Percentiles rank a stretch among this genome's conserved stretches.
Evolutionary conservation across 2,888 invertebrate genomes (phyloP).

Genomic region (Morpho helenor): DNA sequence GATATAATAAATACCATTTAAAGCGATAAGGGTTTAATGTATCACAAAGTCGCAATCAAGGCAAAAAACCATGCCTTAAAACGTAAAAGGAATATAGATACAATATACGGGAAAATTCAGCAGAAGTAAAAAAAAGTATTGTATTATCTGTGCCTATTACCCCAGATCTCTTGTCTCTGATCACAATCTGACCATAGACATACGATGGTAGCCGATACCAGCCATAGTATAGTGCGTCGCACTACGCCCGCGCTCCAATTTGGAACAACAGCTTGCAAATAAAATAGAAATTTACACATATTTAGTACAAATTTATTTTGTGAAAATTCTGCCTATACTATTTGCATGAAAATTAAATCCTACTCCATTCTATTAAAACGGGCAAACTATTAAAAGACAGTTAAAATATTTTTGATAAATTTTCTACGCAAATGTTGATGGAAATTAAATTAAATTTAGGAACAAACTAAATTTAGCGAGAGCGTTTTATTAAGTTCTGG

Average conservation of each 20-base stretch:
- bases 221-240: slow-evolving; percentile 66
- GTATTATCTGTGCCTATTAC: slow-evolving; percentile 40
- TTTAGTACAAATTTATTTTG: slow-evolving; percentile 16
- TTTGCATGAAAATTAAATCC: no score
- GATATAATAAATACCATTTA: slow-evolving; percentile 5
- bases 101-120: slow-evolving; percentile 12
- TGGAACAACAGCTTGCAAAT: slow-evolving; percentile 69
- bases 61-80: slow-evolving; percentile 20
- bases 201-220: slow-evolving; percentile 53
- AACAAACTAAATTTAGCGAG: no score
- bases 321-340: slow-evolving; percentile 16
- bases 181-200: slow-evolving; percentile 62
- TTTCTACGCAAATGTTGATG: no score
- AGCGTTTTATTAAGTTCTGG: no score
- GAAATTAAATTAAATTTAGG: no score
- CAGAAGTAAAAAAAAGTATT: slow-evolving; percentile 8
- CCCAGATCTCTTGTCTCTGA: slow-evolving; percentile 43
- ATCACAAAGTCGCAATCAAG: slow-evolving; percentile 1
- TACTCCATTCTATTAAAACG: no score
- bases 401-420: no score
- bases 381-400: no score
- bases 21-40: slow-evolving; percentile 4
- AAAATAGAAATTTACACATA: slow-evolving; percentile 40
- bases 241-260: slow-evolving; percentile 52
- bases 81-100: slow-evolving; percentile 7